These are phyloP conservation scores for Characodon lateralis DNA, from an alignment of 2,797 vertebrate species.

Conservation along the genomic window DNA sequence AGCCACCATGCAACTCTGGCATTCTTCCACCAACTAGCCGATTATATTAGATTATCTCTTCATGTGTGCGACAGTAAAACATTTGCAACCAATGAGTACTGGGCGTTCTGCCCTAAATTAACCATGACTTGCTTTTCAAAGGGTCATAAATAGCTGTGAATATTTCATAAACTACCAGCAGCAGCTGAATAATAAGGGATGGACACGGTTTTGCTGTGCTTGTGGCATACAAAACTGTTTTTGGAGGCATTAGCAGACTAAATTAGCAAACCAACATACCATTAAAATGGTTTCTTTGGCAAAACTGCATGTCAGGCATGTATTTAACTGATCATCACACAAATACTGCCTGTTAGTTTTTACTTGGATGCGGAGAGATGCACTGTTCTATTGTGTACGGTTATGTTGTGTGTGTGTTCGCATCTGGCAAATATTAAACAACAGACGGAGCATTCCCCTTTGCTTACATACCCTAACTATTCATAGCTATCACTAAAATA, in stretches of 20 bases:
- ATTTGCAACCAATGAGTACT: conserved; percentile 60
- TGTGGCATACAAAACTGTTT: not conserved
- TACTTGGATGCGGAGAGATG: too few relatives aligned
- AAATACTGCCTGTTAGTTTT: not conserved
- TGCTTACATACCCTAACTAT: conserved; percentile 8
- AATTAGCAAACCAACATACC: not conserved
- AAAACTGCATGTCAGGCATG: not conserved
- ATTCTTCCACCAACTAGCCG: conserved; percentile 45
- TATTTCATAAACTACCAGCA: conserved; percentile 54
- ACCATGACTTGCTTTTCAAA: conserved; percentile 67
- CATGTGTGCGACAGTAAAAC: conserved; percentile 56
- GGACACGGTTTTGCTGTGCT: not conserved
- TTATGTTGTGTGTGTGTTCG: not conserved
- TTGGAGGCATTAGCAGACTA: not conserved
- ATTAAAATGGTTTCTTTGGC: not conserved
- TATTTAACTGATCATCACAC: not conserved
- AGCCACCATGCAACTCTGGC: conserved; percentile 48
- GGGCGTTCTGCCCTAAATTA: conserved; percentile 67
- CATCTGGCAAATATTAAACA: conserved; percentile 4
- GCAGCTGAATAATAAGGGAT: conserved; percentile 35
- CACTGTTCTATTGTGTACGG: not conserved
- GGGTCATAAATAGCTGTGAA: conserved; percentile 67
- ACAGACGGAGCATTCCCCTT: conserved; percentile 16
- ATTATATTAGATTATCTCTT: conserved; percentile 60
- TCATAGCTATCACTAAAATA: conserved; percentile 27